Evolutionary conservation across 1,140 invertebrate genomes (phyloP).

Genomic region (Aphidius ervi): DNA sequence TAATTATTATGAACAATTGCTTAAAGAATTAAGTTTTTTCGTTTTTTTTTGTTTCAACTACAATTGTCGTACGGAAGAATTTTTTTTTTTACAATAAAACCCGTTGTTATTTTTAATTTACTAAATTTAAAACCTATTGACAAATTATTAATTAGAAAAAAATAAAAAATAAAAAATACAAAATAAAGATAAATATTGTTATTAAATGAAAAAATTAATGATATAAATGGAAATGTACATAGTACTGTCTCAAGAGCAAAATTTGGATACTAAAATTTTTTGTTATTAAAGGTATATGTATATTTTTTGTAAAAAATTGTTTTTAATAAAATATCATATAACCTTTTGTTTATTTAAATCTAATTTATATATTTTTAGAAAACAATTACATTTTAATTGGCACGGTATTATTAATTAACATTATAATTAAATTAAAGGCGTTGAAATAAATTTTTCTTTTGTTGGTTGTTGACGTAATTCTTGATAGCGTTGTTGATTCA

Average conservation of each 20-base stretch:
- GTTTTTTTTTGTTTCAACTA: background rate
- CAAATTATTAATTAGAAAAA: slow-evolving; percentile 9
- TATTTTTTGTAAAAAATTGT: too few species aligned
- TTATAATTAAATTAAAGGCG: slow-evolving; percentile 11
- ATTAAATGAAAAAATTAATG: slow-evolving; percentile 6
- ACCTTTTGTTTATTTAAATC: too few species aligned
- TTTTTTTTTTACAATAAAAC: background rate
- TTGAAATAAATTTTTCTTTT: background rate
- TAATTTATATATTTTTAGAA: too few species aligned
- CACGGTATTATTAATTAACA: slow-evolving; percentile 8
- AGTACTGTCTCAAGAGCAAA: background rate
- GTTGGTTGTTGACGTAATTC: too few species aligned
- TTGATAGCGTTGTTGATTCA: too few species aligned
- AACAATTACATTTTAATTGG: background rate
- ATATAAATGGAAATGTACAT: slow-evolving; percentile 17
- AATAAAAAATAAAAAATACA: slow-evolving; percentile 10
- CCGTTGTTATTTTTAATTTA: slow-evolving; percentile 2
- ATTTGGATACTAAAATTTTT: background rate
- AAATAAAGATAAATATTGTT: slow-evolving; percentile 10
- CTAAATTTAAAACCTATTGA: slow-evolving; percentile 12
- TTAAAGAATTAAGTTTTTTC: slow-evolving; percentile 7
- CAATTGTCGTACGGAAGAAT: background rate
- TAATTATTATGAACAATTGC: slow-evolving; percentile 2
- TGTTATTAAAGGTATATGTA: too few species aligned
- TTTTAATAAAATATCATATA: too few species aligned